A percentile compares a stretch with the other conserved stretches of the same genome.
Evolutionary conservation across 2,113 vertebrate species (phyloP).

Genomic region (Megaleporinus macrocephalus): DNA sequence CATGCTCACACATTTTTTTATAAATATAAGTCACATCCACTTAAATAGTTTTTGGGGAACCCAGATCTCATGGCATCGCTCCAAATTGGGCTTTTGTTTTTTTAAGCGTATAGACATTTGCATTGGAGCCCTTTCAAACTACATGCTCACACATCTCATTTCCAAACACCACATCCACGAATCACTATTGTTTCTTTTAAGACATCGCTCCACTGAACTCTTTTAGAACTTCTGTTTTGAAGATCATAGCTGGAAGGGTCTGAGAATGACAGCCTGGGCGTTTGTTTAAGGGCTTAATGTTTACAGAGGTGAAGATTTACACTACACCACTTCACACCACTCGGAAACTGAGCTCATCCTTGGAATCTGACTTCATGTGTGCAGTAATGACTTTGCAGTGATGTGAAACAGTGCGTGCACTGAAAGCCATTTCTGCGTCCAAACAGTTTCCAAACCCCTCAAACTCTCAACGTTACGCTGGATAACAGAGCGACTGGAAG

Average conservation of each 20-base stretch:
- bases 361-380: constrained; percentile 2
- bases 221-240: too few relatives aligned
- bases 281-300: neutral
- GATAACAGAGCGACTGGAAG: neutral
- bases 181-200: too few relatives aligned
- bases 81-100: too few relatives aligned
- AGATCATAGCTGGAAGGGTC: neutral
- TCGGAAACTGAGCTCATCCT: neutral
- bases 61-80: neutral
- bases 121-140: neutral
- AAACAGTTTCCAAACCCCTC: neutral
- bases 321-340: neutral
- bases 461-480: neutral
- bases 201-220: too few relatives aligned
- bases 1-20: too few relatives aligned
- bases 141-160: neutral
- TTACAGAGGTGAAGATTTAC: neutral
- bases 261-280: neutral
- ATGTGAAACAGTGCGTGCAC: neutral
- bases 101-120: neutral
- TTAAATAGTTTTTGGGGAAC: too few relatives aligned
- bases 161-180: neutral
- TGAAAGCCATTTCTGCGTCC: neutral
- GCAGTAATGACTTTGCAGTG: neutral
- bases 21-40: too few relatives aligned